Evolutionary conservation across 2,113 vertebrate species (phyloP).

Genomic region (Chamaea fasciata): DNA sequence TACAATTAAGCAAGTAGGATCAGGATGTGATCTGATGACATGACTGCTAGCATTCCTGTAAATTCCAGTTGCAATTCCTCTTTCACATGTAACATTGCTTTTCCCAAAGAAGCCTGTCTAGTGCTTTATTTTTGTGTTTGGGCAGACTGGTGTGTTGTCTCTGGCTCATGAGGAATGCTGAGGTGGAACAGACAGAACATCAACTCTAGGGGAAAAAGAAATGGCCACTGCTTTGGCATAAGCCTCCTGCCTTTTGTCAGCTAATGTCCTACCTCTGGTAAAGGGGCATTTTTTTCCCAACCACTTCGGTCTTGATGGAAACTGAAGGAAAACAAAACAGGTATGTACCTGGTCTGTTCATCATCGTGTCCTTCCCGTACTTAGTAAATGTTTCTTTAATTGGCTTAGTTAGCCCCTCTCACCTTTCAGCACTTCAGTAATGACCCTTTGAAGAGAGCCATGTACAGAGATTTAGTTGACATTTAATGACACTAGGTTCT

Average conservation of each 20-base stretch:
- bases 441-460: constrained; percentile 53
- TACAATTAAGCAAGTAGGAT: not conserved
- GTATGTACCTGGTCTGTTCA: constrained; percentile 41
- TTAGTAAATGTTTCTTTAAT: constrained; percentile 55
- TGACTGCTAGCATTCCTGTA: constrained; percentile 9
- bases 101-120: constrained; percentile 26
- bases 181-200: constrained; percentile 19
- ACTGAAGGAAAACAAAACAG: constrained; percentile 40
- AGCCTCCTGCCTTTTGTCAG: constrained; percentile 56
- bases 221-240: not conserved
- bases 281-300: constrained; percentile 13
- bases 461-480: constrained; percentile 48
- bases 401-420: constrained; percentile 41
- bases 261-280: not conserved
- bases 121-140: constrained; percentile 4
- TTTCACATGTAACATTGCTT: not conserved
- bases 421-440: constrained; percentile 58
- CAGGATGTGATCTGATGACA: constrained; percentile 8
- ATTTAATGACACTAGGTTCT: constrained; percentile 27
- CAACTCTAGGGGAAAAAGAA: not conserved
- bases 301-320: constrained; percentile 6
- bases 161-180: not conserved
- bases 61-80: constrained; percentile 6
- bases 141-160: not conserved
- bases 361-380: not conserved